Percentiles rank a stretch among this genome's conserved stretches.
phyloP scores from a whole-genome alignment of 2,797 vertebrate species.

The Crenichthys baileyi region DNA sequence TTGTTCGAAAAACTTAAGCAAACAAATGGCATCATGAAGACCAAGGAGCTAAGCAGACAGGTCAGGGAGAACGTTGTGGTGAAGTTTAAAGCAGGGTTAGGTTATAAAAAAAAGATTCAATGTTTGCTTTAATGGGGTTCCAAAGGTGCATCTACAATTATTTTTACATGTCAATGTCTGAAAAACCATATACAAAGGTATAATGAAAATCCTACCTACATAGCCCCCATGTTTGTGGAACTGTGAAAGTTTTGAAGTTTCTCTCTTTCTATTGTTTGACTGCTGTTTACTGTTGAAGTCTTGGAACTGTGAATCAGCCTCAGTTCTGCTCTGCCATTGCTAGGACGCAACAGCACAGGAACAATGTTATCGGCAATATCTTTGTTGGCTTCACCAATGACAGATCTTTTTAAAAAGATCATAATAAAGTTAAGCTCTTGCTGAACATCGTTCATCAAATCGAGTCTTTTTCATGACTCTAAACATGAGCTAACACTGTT shows the following conservation, averaged over 20 bases:
- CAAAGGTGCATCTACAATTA: too few relatives aligned
- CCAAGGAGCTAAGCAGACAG: background rate
- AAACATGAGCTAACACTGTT: background rate
- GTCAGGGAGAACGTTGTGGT: background rate
- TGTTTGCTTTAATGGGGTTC: too few relatives aligned
- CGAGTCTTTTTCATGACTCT: background rate
- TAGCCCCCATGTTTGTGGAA: too few relatives aligned
- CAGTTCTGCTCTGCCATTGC: background rate
- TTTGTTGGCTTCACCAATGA: background rate
- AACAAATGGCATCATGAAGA: too few relatives aligned
- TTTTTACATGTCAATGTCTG: too few relatives aligned
- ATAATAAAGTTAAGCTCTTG: background rate
- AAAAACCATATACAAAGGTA: too few relatives aligned
- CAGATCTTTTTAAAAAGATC: background rate
- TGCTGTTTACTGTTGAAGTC: background rate
- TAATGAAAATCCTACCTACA: too few relatives aligned
- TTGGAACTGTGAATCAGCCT: background rate
- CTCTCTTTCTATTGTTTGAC: background rate
- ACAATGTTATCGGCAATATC: background rate
- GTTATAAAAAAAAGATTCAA: background rate
- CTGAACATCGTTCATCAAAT: background rate
- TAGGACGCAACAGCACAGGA: background rate
- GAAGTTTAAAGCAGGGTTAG: background rate
- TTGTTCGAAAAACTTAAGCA: background rate
- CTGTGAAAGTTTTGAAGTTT: background rate